Conservation (phyloP, 2,113 vertebrate species). For the Pavo muticus region DNA sequence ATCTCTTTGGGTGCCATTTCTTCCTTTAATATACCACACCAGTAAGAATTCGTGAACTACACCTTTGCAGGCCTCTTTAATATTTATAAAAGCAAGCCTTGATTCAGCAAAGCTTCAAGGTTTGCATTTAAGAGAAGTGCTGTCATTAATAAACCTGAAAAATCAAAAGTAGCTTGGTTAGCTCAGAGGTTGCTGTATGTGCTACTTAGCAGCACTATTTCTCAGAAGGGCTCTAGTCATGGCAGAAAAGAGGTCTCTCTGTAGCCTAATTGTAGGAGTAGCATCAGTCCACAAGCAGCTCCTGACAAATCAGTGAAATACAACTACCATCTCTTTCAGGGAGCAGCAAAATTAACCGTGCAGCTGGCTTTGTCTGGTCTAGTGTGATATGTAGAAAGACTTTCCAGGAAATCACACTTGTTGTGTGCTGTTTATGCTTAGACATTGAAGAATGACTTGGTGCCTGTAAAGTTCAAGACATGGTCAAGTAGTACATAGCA, state of each 20-base stretch:
- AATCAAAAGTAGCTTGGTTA: neutral
- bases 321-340: neutral
- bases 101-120: neutral
- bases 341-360: neutral
- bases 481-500: accelerated
- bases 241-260: neutral
- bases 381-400: neutral
- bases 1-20: too few species aligned
- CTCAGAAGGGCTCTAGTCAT: neutral
- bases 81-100: neutral
- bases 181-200: neutral
- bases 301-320: neutral
- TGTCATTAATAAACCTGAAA: neutral
- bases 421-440: neutral
- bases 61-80: neutral
- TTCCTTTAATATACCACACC: neutral
- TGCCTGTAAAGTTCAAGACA: neutral
- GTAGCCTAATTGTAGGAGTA: neutral
- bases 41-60: neutral
- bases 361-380: neutral
- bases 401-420: neutral
- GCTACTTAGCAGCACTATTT: neutral
- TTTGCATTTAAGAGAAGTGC: neutral
- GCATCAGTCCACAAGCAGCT: neutral
- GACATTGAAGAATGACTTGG: neutral